Evolutionary conservation across 2,113 vertebrate genomes (phyloP).

Genomic region (Falcunculus frontatus): DNA sequence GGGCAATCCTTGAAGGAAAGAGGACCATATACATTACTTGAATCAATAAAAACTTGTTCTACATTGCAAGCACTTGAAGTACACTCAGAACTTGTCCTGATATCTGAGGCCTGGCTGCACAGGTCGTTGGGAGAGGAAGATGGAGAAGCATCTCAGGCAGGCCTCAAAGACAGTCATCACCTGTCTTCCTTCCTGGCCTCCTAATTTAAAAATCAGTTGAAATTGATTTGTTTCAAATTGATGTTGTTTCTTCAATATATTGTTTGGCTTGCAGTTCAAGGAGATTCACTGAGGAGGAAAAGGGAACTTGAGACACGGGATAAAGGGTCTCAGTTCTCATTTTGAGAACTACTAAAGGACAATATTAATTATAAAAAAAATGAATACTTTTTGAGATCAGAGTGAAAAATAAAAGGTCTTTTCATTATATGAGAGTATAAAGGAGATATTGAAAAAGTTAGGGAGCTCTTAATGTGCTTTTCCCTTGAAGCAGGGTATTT

Average conservation of each 20-base stretch:
- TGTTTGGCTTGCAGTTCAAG: neutral
- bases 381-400: neutral
- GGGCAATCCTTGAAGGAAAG: neutral
- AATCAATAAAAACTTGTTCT: neutral
- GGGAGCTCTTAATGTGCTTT: neutral
- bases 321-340: neutral
- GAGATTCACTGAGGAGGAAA: neutral
- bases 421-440: neutral
- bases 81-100: neutral
- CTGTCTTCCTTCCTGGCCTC: neutral
- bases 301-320: neutral
- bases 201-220: neutral
- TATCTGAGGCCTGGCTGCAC: neutral
- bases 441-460: neutral
- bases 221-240: neutral
- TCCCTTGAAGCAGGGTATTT: neutral
- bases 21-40: neutral
- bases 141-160: neutral
- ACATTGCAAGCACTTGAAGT: neutral
- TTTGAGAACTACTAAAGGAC: neutral
- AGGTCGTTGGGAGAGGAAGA: neutral
- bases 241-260: neutral
- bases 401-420: neutral
- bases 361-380: neutral
- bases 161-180: neutral